A percentile compares a stretch with the other conserved stretches of the same genome.
Evolutionary conservation across 2,113 vertebrate species (phyloP).

Genomic region (Brienomyrus longianalis): DNA sequence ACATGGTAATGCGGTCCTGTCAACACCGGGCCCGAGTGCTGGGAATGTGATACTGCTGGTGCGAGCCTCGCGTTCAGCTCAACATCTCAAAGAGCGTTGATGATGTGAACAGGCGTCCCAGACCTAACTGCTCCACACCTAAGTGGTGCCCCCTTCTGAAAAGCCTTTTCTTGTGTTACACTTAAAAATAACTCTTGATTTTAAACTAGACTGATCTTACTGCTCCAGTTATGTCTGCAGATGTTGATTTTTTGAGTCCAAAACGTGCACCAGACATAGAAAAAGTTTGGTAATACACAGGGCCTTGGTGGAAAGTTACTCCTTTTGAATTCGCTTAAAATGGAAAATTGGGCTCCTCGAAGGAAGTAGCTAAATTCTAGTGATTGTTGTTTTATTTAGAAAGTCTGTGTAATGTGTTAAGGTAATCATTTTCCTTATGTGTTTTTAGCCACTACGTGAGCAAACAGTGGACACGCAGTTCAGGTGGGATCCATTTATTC

Average conservation of each 20-base stretch:
- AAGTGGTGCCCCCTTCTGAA: not conserved
- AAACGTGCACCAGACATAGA: not conserved
- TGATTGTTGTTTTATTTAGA: not conserved
- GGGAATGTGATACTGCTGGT: slow-evolving; percentile 11
- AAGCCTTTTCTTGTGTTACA: not conserved
- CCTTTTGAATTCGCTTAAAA: not conserved
- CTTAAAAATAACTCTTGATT: slow-evolving; percentile 14
- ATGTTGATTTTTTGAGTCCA: slow-evolving; percentile 1
- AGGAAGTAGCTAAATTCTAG: not conserved
- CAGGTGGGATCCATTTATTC: not conserved
- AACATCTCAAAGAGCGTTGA: not conserved
- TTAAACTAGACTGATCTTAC: not conserved
- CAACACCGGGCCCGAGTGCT: not conserved
- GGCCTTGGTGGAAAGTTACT: not conserved
- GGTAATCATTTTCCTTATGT: not conserved
- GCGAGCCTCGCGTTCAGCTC: not conserved
- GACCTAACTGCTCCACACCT: not conserved
- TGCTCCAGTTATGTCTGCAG: not conserved
- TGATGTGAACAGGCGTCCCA: slow-evolving; percentile 3
- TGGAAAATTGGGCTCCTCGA: not conserved
- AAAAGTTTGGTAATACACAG: not conserved
- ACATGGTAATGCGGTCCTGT: slow-evolving; percentile 10
- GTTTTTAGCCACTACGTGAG: not conserved
- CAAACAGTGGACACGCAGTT: not conserved
- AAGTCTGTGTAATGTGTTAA: not conserved